Evolutionary conservation across 2,113 vertebrate genomes (phyloP), one percentile per base, ranked within the genome.

Genomic region (Ptilorrhoa leucosticta): DNA sequence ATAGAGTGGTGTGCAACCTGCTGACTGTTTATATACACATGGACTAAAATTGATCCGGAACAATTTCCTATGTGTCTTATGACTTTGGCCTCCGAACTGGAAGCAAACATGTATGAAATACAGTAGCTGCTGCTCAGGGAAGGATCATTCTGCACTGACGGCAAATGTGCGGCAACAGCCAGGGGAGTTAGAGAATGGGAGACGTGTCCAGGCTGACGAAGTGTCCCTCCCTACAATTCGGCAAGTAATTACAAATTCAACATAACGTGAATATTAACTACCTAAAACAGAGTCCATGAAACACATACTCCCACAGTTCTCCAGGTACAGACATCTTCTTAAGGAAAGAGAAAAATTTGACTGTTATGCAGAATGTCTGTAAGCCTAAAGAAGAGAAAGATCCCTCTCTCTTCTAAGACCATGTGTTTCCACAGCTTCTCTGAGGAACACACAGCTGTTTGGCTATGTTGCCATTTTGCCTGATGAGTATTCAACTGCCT

Each of bases 371-470:
- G 24, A 75, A 51, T 9, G 13, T 28, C 30, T 83, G 10, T 86
- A 40, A 94, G 48, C 7, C 5, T 68, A 77, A 83, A 90, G 39
- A 76, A 66, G 30, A 84, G 31, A 76, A 89, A 69, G 18, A 39
- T 31, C 5, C 5, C 3, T 80, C 94, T 91, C 70, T 54, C 19
- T 86, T 69, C 68, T 42, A 61, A 71, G 60, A 70, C 15, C 50
- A 17, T 81, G 47, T 94, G 66, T 84, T 95, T 79, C 58, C 61
- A 35, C 75, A 91, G 82, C 31, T 77, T 70, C 70, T 83, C 45
- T 51, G 63, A 91, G 50, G 66, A 93, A 17, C 58, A 79, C 81
- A 85, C 78, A 93, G 79, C 66, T 96, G 87, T 90, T 93, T 90
- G 90, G 60, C 50, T 86, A 30, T 15, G 28, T 81, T 91, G 68